A percentile compares a stretch with the other conserved stretches of the same genome.
Conservation (phyloP, 2,888 invertebrate species). For the Leucoma salicis region DNA sequence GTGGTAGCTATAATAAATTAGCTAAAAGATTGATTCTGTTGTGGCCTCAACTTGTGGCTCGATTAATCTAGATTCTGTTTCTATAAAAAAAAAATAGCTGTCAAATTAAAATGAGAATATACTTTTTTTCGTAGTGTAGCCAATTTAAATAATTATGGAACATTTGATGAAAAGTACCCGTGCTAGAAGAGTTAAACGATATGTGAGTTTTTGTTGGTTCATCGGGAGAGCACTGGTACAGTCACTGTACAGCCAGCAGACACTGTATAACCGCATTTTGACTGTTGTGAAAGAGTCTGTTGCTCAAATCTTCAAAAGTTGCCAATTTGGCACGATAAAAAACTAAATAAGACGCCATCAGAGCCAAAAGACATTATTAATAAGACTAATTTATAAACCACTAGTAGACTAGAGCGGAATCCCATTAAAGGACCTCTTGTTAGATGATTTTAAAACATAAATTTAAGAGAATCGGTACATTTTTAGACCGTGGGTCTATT, state of each 20-base stretch:
- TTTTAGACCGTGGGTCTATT: too few species aligned
- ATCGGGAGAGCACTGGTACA: conserved; percentile 11
- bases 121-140: conserved; percentile 15
- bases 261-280: too few species aligned
- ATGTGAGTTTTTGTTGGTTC: conserved; percentile 22
- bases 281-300: too few species aligned
- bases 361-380: too few species aligned
- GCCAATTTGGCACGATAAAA: too few species aligned
- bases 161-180: conserved; percentile 20
- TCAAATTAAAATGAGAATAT: conserved; percentile 7
- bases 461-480: too few species aligned
- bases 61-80: conserved; percentile 6
- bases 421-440: too few species aligned
- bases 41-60: background rate
- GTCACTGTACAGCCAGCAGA: conserved; percentile 9
- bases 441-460: too few species aligned
- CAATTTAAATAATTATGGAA: conserved; percentile 17
- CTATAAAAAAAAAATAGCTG: conserved; percentile 4
- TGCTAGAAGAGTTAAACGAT: conserved; percentile 15
- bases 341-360: too few species aligned
- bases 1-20: conserved; percentile 10
- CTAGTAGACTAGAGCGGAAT: too few species aligned
- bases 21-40: conserved; percentile 6
- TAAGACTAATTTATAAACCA: too few species aligned
- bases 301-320: too few species aligned